phyloP scores from a whole-genome alignment of 2,113 vertebrate genomes.

The Oxygymnocypris stewartii region DNA sequence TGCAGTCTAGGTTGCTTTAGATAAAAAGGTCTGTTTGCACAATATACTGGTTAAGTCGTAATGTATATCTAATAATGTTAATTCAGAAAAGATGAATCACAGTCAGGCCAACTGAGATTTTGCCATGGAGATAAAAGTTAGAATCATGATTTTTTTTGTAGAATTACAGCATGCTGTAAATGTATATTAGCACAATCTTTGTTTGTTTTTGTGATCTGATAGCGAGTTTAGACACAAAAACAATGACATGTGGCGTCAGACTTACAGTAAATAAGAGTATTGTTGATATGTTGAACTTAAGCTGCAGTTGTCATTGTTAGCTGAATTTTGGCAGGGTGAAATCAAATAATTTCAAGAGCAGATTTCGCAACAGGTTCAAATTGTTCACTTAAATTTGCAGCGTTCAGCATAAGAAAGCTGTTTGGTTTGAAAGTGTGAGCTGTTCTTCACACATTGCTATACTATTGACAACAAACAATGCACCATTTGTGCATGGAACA shows the following conservation, averaged over 20 bases:
- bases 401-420: not conserved
- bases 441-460: not conserved
- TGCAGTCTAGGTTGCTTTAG: too few relatives aligned
- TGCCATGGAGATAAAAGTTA: not conserved
- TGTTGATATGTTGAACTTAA: not conserved
- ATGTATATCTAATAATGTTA: not conserved
- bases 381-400: not conserved
- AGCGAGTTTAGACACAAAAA: not conserved
- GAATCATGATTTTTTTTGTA: not conserved
- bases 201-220: not conserved
- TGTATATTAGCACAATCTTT: not conserved
- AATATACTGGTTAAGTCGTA: not conserved
- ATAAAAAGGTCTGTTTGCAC: not conserved
- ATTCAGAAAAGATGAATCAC: not conserved
- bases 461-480: not conserved
- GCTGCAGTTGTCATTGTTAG: not conserved
- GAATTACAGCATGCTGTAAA: not conserved
- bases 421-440: not conserved
- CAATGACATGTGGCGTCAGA: not conserved
- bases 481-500: not conserved
- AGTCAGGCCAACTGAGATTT: not conserved
- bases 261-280: not conserved
- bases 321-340: not conserved
- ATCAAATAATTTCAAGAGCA: too few relatives aligned
- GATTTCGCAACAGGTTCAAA: not conserved